Conservation (phyloP, 2,888 invertebrate genomes). For the Caenorhabditis sulstoni region DNA sequence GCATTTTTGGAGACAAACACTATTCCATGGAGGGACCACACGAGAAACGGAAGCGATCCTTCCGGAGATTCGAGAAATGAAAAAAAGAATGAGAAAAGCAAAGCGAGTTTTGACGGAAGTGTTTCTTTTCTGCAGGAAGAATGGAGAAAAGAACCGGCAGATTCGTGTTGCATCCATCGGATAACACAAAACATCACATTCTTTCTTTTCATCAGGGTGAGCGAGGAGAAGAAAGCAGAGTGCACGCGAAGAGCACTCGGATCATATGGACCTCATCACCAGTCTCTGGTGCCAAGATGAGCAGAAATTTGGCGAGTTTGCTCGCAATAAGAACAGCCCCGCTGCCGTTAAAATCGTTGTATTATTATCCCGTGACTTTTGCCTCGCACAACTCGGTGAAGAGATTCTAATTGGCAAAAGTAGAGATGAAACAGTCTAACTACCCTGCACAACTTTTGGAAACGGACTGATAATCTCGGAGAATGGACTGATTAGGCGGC, state of each 20-base stretch:
- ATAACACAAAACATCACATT: conserved; percentile 3
- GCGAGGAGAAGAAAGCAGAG: not conserved
- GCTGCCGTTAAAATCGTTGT: not conserved
- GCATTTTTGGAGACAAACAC: too few species aligned
- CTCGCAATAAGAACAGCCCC: not conserved
- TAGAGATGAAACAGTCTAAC: too few species aligned
- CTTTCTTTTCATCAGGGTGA: conserved; percentile 4
- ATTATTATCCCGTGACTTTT: conserved; percentile 4
- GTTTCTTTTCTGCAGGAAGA: too few species aligned
- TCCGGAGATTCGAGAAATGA: not conserved
- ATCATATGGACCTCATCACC: conserved; percentile 27
- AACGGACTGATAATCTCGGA: too few species aligned
- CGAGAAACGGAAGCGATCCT: not conserved
- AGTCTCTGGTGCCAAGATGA: not conserved
- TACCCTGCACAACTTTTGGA: too few species aligned
- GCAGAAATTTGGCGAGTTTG: not conserved
- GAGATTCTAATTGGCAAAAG: not conserved
- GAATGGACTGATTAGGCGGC: too few species aligned
- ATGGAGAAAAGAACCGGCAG: not conserved
- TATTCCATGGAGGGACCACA: not conserved
- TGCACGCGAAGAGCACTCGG: not conserved
- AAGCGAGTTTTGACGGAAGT: not conserved
- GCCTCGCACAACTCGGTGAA: not conserved
- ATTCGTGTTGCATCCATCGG: not conserved
- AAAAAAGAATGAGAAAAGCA: not conserved